Percentiles rank a stretch among this genome's conserved stretches.
These are phyloP conservation scores for Agrypnia vestita DNA, from an alignment of 1,140 invertebrate genomes.

Conservation along the genomic window DNA sequence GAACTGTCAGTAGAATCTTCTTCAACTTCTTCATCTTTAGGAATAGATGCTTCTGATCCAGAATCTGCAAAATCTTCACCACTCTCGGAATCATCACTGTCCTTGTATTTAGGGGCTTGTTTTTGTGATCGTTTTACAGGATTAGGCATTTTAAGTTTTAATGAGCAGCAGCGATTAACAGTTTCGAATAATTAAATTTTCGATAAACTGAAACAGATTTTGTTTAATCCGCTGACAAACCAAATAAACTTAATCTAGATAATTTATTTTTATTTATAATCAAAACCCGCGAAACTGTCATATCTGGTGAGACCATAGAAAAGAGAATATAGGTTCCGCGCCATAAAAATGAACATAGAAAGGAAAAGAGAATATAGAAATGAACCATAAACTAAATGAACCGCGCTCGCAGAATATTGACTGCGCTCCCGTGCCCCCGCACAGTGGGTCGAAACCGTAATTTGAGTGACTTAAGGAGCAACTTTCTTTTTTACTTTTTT, in stretches of 20 bases:
- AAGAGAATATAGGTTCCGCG: no score
- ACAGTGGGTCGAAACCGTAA: no score
- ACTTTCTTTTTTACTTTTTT: no score
- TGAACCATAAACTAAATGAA: no score
- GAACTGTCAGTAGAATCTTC: slow-evolving; percentile 50
- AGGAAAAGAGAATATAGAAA: no score
- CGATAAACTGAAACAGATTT: neutral
- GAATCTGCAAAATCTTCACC: slow-evolving; percentile 71
- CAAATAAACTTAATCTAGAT: neutral
- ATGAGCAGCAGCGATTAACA: slow-evolving; percentile 3
- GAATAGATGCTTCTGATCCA: slow-evolving; percentile 70
- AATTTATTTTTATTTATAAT: slow-evolving; percentile 10
- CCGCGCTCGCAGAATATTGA: no score
- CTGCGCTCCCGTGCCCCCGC: no score
- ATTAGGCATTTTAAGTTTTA: slow-evolving; percentile 36
- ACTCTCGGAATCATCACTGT: slow-evolving; percentile 65
- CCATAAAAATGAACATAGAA: no score
- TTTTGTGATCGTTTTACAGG: slow-evolving; percentile 29
- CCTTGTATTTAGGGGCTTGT: slow-evolving; percentile 48
- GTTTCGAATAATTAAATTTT: neutral
- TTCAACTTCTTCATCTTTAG: slow-evolving; percentile 51
- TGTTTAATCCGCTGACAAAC: neutral
- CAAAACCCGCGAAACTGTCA: slow-evolving; percentile 23
- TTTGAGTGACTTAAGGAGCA: no score
- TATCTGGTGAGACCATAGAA: no score